These are phyloP conservation scores for Oryzias curvinotus DNA, from an alignment of 2,113 vertebrate genomes.

Conservation along the genomic window DNA sequence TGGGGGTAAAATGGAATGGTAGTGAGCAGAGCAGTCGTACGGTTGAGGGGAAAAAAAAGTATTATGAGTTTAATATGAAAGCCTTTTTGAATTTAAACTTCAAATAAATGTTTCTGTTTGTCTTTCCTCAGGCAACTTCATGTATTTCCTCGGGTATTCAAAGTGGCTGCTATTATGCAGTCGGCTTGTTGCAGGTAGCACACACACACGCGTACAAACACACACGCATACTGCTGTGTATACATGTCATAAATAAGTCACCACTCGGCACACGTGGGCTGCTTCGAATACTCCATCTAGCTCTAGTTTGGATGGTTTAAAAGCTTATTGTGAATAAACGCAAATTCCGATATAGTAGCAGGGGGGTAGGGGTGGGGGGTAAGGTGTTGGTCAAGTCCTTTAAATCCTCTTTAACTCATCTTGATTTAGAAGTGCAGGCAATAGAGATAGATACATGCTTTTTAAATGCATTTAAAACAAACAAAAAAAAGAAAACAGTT, in stretches of 20 bases:
- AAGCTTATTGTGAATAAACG: too few species aligned
- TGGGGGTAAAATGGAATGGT: too few species aligned
- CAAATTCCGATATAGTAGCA: too few species aligned
- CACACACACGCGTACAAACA: constrained; percentile 1
- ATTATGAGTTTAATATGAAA: background rate
- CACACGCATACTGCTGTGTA: background rate
- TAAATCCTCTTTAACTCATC: too few species aligned
- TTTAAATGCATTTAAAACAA: too few species aligned
- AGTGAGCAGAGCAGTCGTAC: too few species aligned
- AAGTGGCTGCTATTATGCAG: constrained; percentile 84
- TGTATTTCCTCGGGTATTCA: constrained; percentile 85
- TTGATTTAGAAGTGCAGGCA: background rate
- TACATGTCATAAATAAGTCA: background rate
- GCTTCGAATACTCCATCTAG: background rate
- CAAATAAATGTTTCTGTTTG: background rate
- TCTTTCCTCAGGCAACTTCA: constrained; percentile 79
- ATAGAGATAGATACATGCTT: background rate
- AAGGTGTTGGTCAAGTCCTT: too few species aligned
- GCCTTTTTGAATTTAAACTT: background rate
- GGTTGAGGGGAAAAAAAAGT: too few species aligned
- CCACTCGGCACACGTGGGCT: background rate
- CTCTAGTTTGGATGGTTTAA: background rate
- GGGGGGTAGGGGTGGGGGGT: too few species aligned
- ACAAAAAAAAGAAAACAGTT: too few species aligned
- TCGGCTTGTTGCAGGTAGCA: constrained; percentile 82